Evolutionary conservation across 2,888 invertebrate genomes (phyloP).

Genomic region (Dione juno): DNA sequence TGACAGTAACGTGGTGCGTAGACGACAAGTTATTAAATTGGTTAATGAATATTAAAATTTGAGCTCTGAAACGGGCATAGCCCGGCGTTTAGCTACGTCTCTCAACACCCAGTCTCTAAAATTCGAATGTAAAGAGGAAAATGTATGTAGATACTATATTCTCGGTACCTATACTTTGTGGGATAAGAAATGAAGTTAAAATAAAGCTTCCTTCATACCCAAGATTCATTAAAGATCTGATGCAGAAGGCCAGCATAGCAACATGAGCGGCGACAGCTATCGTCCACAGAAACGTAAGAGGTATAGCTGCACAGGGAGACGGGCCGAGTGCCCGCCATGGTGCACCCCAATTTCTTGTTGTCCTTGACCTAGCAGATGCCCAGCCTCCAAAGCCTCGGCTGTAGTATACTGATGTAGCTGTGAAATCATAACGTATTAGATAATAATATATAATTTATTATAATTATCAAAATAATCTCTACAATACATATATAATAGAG

Average conservation of each 20-base stretch:
- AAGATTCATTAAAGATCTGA: slow-evolving; percentile 71
- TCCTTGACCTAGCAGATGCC: slow-evolving; percentile 66
- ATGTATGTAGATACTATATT: not conserved
- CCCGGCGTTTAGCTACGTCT: not conserved
- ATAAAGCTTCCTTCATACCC: slow-evolving; percentile 59
- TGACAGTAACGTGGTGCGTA: too few relatives aligned
- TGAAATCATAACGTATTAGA: not conserved
- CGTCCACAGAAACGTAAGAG: slow-evolving; percentile 70
- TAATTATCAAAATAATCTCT: too few relatives aligned
- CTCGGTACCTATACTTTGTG: not conserved
- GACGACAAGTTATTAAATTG: too few relatives aligned
- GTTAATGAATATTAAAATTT: too few relatives aligned
- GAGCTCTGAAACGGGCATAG: too few relatives aligned
- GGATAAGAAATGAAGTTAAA: not conserved
- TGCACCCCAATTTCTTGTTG: slow-evolving; percentile 65
- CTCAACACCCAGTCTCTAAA: not conserved
- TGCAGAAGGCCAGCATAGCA: slow-evolving; percentile 72
- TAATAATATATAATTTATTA: too few relatives aligned
- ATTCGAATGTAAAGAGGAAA: not conserved
- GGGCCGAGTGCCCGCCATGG: slow-evolving; percentile 77
- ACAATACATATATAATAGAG: too few relatives aligned
- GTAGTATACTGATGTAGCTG: slow-evolving; percentile 77
- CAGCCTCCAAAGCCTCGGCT: slow-evolving; percentile 79
- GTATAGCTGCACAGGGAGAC: slow-evolving; percentile 74
- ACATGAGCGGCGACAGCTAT: slow-evolving; percentile 66